Evolutionary conservation across 2,113 vertebrate species (phyloP).

Genomic region (Cryptomyrus ogoouensis): DNA sequence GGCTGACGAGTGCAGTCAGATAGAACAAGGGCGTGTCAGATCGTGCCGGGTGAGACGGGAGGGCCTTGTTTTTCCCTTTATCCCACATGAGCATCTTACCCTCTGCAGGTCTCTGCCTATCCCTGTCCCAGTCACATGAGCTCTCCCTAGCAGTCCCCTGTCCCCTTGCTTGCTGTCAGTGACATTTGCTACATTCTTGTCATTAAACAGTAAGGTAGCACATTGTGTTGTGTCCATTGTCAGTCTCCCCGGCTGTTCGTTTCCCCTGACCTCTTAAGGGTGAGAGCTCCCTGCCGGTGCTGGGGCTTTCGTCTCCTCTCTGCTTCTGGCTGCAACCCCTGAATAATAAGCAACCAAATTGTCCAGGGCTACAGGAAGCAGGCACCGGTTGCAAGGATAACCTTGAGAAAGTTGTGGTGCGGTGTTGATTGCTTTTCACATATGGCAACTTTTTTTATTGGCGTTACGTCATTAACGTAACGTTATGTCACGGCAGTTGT

Average conservation of each 20-base stretch:
- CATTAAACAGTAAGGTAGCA: background rate
- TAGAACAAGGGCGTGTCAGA: constrained; percentile 14
- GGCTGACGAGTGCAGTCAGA: constrained; percentile 12
- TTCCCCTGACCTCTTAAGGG: background rate
- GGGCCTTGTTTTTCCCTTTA: constrained; percentile 14
- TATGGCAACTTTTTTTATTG: constrained; percentile 23
- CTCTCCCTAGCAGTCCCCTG: background rate
- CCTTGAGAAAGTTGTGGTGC: constrained; percentile 21
- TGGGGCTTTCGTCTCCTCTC: background rate
- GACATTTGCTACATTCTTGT: background rate
- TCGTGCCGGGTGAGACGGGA: constrained; percentile 25
- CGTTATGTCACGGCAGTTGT: background rate
- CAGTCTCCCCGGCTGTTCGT: background rate
- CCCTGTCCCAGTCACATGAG: background rate
- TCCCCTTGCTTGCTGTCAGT: background rate
- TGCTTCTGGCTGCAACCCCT: constrained; percentile 3
- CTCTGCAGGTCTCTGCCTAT: background rate
- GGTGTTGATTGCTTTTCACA: constrained; percentile 37
- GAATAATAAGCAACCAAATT: constrained; percentile 26
- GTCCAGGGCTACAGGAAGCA: constrained; percentile 28
- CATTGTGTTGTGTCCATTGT: background rate
- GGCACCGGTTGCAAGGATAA: constrained; percentile 34
- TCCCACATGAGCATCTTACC: background rate
- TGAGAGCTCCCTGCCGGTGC: background rate
- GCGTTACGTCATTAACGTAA: constrained; percentile 33